Evolutionary conservation across 2,113 vertebrate species (phyloP), one percentile per base, ranked within the genome.

Genomic region (Rhinopomastus cyanomelas): DNA sequence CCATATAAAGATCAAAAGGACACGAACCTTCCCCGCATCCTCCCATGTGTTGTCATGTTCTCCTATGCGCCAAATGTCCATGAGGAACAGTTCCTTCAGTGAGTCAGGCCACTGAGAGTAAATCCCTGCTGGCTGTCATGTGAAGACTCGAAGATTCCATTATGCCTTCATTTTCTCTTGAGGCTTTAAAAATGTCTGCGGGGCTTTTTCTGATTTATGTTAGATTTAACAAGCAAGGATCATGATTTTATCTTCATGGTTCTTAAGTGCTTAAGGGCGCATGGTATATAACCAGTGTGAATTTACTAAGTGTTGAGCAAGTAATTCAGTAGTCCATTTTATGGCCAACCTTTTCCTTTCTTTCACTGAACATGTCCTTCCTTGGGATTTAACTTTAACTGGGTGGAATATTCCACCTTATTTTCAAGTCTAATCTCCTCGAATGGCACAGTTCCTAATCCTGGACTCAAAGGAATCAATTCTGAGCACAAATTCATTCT

Each of bases 141-240:
- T 69, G 80, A 90, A 77, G 25, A 73, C 46, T 83, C 64, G 60
- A 85, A 85, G 88, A 88, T 65, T 88, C 80, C 51, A 49, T 53
- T 73, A 46, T 16, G 36, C 53, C 32, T 80, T 73, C 15, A 17
- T 94, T 85, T 94, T 76, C 27, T 85, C 39, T 39, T 29, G 27
- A 85, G 42, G 36, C 60, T 85, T 90, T 86, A 92, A 82, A 5
- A 48, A 48, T 48, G 6, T 30, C 72, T 65, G 49, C 32, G 77
- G 30, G 16, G 16, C 9, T 88, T 80, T 69, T 82, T 36, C 19
- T 73, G 76, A 82, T 79, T 85, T 83, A 73, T 76, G 64, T 61
- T 65, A 82, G 37, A 64, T 87, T 78, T 85, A 49, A 37, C 39
- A 94, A 79, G 66, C 42, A 72, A 67, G n/a, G 17, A 59, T 37